Conservation (phyloP, 2,113 vertebrate species). For the Dasypus novemcinctus region DNA sequence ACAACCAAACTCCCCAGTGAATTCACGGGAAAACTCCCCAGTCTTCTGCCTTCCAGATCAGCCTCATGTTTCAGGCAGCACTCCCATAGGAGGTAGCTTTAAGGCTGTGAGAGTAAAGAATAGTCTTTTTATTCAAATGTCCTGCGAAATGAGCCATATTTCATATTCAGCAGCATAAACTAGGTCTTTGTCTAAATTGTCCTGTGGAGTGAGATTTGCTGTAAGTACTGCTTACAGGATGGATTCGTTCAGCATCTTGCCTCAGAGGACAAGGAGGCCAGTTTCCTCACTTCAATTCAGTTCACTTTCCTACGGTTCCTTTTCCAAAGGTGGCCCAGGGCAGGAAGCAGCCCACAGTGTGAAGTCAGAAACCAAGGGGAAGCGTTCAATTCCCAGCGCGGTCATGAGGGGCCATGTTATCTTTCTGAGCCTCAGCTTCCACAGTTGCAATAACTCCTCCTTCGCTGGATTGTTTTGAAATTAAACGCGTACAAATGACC, state of each 20-base stretch:
- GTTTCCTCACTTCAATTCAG: background rate
- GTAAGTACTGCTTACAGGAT: slow-evolving; percentile 21
- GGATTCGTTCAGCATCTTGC: slow-evolving; percentile 35
- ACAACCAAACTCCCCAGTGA: background rate
- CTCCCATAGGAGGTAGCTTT: background rate
- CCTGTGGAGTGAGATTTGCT: background rate
- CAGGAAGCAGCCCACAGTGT: background rate
- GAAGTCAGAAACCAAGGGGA: background rate
- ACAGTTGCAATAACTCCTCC: background rate
- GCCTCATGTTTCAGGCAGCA: background rate
- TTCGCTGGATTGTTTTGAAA: background rate
- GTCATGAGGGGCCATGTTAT: background rate
- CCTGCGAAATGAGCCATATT: slow-evolving; percentile 60
- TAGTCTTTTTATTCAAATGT: slow-evolving; percentile 58
- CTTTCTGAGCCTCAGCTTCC: background rate
- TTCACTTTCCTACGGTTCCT: background rate
- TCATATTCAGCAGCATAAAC: slow-evolving; percentile 61
- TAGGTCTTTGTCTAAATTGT: slow-evolving; percentile 47
- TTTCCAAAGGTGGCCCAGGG: background rate
- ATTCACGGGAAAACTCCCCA: background rate
- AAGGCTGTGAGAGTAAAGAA: slow-evolving; percentile 29
- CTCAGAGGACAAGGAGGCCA: background rate
- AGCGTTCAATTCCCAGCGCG: background rate
- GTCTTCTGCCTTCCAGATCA: background rate
- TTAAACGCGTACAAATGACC: background rate